Conservation (phyloP, 2,888 invertebrate species). For the Amiota mariae region DNA sequence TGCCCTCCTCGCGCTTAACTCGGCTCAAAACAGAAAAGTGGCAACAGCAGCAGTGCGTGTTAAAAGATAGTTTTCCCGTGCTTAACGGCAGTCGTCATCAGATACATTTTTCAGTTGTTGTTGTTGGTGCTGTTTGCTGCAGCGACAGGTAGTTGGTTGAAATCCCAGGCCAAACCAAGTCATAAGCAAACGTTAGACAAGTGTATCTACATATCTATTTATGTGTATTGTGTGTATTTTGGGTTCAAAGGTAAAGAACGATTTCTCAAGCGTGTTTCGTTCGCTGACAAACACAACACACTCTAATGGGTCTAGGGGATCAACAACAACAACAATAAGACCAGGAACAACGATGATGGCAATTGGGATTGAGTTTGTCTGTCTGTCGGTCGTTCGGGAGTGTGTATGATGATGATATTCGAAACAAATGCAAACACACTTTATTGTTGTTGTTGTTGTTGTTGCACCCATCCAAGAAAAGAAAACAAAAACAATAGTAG, state of each 20-base stretch:
- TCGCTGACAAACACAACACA: conserved; percentile 32
- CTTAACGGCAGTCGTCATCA: conserved; percentile 44
- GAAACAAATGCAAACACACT: conserved; percentile 63
- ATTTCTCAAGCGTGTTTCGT: too few relatives aligned
- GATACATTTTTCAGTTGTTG: conserved; percentile 16
- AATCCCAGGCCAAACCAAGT: conserved; percentile 58
- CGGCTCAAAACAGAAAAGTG: background rate
- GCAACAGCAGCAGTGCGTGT: conserved; percentile 61
- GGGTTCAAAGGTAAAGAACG: conserved; percentile 21
- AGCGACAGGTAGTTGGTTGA: conserved; percentile 66
- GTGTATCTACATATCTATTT: background rate
- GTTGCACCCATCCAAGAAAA: conserved; percentile 8
- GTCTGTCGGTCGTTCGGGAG: too few relatives aligned
- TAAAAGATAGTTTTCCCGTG: conserved; percentile 66
- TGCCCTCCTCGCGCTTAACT: too few relatives aligned
- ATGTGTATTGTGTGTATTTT: background rate
- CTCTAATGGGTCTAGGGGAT: conserved; percentile 64
- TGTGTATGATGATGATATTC: conserved; percentile 33
- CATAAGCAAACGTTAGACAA: conserved; percentile 38
- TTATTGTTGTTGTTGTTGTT: conserved; percentile 41
- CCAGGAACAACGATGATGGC: too few relatives aligned
- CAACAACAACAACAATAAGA: conserved; percentile 45
- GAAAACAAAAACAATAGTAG: conserved; percentile 12
- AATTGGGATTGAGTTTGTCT: too few relatives aligned
- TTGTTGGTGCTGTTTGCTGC: conserved; percentile 13